These are phyloP conservation scores for Melitaea athalia DNA, from an alignment of 2,888 invertebrate species.

Conservation along the genomic window DNA sequence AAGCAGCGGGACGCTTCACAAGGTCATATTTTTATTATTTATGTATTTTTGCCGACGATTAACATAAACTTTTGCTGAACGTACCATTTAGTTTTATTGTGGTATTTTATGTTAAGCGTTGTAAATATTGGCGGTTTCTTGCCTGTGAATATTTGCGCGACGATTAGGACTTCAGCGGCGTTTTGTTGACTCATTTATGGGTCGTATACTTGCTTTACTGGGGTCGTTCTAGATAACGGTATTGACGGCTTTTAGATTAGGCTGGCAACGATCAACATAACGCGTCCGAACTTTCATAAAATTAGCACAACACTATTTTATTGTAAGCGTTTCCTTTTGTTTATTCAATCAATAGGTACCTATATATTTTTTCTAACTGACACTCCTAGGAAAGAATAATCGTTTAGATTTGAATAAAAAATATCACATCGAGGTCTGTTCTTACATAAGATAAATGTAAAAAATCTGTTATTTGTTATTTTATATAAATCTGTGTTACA, in stretches of 20 bases:
- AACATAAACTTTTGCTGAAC: slow-evolving; percentile 63
- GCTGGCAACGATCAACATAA: slow-evolving; percentile 50
- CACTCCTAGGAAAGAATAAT: not conserved
- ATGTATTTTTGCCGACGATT: slow-evolving; percentile 62
- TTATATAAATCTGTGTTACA: too few species aligned
- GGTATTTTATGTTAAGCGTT: slow-evolving; percentile 61
- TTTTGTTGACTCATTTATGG: slow-evolving; percentile 71
- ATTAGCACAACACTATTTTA: slow-evolving; percentile 49
- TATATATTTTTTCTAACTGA: not conserved
- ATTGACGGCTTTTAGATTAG: slow-evolving; percentile 72
- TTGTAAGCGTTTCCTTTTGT: not conserved
- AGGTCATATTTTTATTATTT: slow-evolving; percentile 57
- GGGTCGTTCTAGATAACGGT: slow-evolving; percentile 68
- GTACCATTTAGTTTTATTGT: slow-evolving; percentile 66
- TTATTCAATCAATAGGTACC: not conserved
- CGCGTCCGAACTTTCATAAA: slow-evolving; percentile 54
- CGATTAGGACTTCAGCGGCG: slow-evolving; percentile 60
- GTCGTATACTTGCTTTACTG: slow-evolving; percentile 70
- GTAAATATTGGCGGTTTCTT: slow-evolving; percentile 64
- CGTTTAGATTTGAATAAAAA: not conserved
- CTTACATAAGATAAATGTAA: too few species aligned
- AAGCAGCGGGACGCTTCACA: slow-evolving; percentile 48
- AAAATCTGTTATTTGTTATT: too few species aligned
- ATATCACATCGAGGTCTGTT: not conserved
- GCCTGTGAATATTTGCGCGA: slow-evolving; percentile 55